Base-by-base conservation (phyloP, 2,113 vertebrate species). In the Sprattus sprattus region DNA sequence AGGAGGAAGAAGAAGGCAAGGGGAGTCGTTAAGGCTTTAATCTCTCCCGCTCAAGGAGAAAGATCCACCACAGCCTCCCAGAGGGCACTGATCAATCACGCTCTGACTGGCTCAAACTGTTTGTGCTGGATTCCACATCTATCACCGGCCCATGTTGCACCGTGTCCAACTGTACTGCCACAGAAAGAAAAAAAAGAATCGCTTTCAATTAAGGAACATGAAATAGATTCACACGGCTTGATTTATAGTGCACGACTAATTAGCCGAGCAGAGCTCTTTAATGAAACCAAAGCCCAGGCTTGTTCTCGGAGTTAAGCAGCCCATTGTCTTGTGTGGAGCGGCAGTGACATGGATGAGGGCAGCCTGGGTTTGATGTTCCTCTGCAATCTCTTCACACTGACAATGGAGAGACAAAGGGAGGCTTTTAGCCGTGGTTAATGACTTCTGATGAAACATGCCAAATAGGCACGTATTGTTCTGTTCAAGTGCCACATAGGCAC, bases 181-280 rank as follows among this genome's bases (percentile, higher is more conserved):
- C 3, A 18, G 44, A 85, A 22, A 9, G 15, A 45, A 57, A 94
- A 95, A 95, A 93, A 96, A 96, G 94, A 95, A 97, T 96, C 95
- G 95, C 97, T 97, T 97, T 99, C 97, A 98, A 98, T 98, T 98
- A 98, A 97, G 94, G 95, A 94, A 96, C 95, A 94, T 94, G 93
- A 95, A 96, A 95, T 97, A 96, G 95, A 98, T 95, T 97, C 95
- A 93, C 95, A 90, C 89, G 93, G 95, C 95, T 97, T 99, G 96
- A 98, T 99, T 99, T 97, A 98, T 98, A 95, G 95, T 89, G 96
- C 96, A 96, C 95, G 94, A 96, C 96, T 97, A 97, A 99, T 99
- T 99, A 97, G 94, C 92, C 86, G 95, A 95, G 95, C 94, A 95
- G 93, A 94, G 94, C 91, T 92, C 67, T 92, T 93, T 96, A 97